Base-by-base conservation (phyloP, 92 coral and sea anemone genomes). In the Bergia sp. region DNA sequence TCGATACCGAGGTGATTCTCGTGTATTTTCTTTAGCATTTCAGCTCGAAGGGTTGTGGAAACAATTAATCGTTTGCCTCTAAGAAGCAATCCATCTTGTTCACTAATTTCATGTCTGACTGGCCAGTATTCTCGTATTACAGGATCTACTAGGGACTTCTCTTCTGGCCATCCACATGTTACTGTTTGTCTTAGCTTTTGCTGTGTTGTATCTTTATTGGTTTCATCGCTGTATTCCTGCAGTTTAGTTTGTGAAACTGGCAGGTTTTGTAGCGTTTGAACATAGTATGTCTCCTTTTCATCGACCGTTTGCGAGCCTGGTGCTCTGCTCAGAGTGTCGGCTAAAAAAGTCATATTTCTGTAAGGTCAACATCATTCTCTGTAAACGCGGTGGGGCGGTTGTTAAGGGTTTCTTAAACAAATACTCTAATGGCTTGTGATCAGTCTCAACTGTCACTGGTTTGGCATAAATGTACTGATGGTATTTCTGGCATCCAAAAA, bases 361-460 rank as follows among this genome's bases (percentile, higher is more conserved):
- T 49, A 90, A 80, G 45, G 55, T 90, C 39, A 90, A 79, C 92
- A 86, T 79, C 92, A 90, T 90, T 45, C 86, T 87, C 42, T 85
- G 85, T 40, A 90, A 64, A 64, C 76, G 16, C 73, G 90, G 81
- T 42, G 92, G 91, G 29, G 91, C 81, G 1, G 86, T 80, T 3
- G 87, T 80, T n/a, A 88, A 72, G 1, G 91, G 91, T 43, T 90
- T 90, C 37, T n/a, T n/a, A n/a, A n/a, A n/a, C n/a, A n/a, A n/a
- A n/a, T 72, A 72, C 40, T 72, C 43, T 29, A 72, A 29, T n/a
- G 76, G 76, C 76, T 74, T 47, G 16, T 39, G 61, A 73, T 47
- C 76, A 2, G 69, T 86, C 53, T 47, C 45, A 49, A 67, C 36
- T 57, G 65, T 57, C 42, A 82, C 86, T 42, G 89, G 82, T 73